Evolutionary conservation across 2,797 vertebrate genomes (phyloP).

Genomic region (Hybognathus amarus): DNA sequence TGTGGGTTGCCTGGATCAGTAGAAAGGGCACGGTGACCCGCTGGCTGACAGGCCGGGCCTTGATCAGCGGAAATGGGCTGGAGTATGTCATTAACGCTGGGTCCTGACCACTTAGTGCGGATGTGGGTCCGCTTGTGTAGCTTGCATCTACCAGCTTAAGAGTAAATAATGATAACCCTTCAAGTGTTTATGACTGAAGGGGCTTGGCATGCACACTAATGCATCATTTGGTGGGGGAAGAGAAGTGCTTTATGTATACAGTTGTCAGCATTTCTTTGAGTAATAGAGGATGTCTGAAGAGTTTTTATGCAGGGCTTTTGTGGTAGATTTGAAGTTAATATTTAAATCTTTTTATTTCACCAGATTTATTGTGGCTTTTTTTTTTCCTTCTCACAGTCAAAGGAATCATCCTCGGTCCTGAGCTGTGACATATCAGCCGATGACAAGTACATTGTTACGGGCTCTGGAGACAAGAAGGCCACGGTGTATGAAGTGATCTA

Average conservation of each 20-base stretch:
- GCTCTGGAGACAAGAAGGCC: conserved; percentile 87
- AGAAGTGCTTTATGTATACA: conserved; percentile 50
- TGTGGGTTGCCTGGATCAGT: conserved; percentile 62
- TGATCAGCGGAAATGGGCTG: conserved; percentile 77
- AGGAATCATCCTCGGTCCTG: conserved; percentile 85
- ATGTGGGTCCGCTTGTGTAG: conserved; percentile 44
- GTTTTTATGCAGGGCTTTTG: conserved; percentile 37
- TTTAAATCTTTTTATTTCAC: conserved; percentile 11
- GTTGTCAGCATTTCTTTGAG: conserved; percentile 38
- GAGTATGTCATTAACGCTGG: conserved; percentile 60
- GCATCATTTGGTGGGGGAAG: conserved; percentile 44
- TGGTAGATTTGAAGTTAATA: conserved; percentile 4
- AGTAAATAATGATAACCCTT: conserved; percentile 63
- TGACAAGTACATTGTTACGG: conserved; percentile 87
- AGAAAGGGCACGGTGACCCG: conserved; percentile 75
- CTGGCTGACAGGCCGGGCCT: conserved; percentile 72
- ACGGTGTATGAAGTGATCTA: conserved; percentile 88
- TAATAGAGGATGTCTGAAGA: conserved; percentile 23
- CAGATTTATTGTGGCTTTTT: conserved; percentile 18
- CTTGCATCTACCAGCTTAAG: conserved; percentile 51
- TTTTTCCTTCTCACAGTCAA: conserved; percentile 72
- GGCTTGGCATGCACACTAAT: conserved; percentile 50
- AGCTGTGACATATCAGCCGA: conserved; percentile 87
- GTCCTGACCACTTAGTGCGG: conserved; percentile 61
- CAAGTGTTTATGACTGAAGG: conserved; percentile 60